Base-by-base conservation (phyloP, 2,113 vertebrate genomes). In the Suncus etruscus region DNA sequence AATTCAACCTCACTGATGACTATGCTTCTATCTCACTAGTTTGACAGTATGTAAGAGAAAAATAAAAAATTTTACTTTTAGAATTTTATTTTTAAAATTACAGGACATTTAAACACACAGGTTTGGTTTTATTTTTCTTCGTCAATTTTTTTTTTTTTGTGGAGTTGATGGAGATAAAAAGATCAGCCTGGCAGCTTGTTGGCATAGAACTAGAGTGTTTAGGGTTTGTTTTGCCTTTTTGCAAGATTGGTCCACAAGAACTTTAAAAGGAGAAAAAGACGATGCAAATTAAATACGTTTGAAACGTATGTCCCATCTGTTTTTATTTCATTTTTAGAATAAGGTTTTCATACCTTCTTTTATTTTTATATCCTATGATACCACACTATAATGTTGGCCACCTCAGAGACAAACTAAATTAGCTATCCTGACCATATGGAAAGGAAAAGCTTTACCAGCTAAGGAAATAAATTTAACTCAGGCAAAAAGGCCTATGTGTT, bases 291-390 rank as follows among this genome's bases (percentile, higher is more conserved):
- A 97, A 97, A 97, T 98, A 96, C 96, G 97, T 98, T 98, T 96
- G 97, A 97, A 98, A 97, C 98, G 97, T 97, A 98, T 98, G 96
- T 95, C 97, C 97, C 98, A 98, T 98, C 97, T 98, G 97, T 96
- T 98, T 97, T 95, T 97, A 12, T 66, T 98, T 98, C 97, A 97
- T 97, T 98, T 98, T 98, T 98, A 98, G 97, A 98, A 97, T 95
- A 96, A 98, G 96, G 97, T 98, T 98, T 98, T 98, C 97, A 97
- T 98, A 97, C 97, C 97, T 98, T 97, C 95, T 92, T 97, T 97
- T 97, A 97, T 96, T 96, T 98, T 97, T 97, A 93, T 96, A 97
- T 98, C 97, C 97, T 97, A 97, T 97, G 97, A 97, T 97, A 97
- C 97, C 98, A 96, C 95, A 95, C 90, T 97, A 96, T 95, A 97